These are phyloP conservation scores for Probosciger aterrimus DNA, from an alignment of 2,113 vertebrate genomes.

Conservation along the genomic window DNA sequence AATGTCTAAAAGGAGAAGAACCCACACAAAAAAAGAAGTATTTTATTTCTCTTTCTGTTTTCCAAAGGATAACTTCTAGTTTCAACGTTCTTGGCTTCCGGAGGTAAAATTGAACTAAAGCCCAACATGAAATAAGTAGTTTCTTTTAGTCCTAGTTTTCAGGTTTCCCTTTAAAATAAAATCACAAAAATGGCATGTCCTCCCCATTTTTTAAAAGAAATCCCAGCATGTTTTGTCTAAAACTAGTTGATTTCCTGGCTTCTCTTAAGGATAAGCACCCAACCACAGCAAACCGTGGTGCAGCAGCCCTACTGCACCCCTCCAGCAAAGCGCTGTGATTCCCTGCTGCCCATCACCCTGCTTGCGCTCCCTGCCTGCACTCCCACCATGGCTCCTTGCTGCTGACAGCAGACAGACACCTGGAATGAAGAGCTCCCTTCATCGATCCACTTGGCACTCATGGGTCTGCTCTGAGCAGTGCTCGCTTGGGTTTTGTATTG, in stretches of 20 bases:
- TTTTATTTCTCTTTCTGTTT: neutral
- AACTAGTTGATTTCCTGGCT: neutral
- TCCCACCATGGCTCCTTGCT: rapidly evolving
- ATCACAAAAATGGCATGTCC: neutral
- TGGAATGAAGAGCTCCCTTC: neutral
- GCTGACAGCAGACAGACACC: neutral
- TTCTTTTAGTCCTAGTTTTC: neutral
- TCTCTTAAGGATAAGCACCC: neutral
- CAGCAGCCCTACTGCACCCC: neutral
- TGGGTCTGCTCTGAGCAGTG: neutral
- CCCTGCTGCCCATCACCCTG: neutral
- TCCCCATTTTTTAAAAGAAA: neutral
- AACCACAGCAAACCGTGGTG: neutral
- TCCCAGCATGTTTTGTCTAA: neutral
- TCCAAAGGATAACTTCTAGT: neutral
- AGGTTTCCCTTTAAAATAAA: neutral
- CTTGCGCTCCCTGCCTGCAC: neutral
- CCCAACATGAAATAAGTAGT: neutral
- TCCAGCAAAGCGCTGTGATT: rapidly evolving
- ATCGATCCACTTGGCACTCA: neutral
- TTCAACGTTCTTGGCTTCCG: neutral
- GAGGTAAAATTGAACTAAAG: neutral
- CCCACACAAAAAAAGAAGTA: neutral
- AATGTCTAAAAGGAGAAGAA: neutral
- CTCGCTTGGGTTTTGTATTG: neutral